Evolutionary conservation across 1,140 invertebrate species (phyloP).

Genomic region (Rhopalosiphum maidis): DNA sequence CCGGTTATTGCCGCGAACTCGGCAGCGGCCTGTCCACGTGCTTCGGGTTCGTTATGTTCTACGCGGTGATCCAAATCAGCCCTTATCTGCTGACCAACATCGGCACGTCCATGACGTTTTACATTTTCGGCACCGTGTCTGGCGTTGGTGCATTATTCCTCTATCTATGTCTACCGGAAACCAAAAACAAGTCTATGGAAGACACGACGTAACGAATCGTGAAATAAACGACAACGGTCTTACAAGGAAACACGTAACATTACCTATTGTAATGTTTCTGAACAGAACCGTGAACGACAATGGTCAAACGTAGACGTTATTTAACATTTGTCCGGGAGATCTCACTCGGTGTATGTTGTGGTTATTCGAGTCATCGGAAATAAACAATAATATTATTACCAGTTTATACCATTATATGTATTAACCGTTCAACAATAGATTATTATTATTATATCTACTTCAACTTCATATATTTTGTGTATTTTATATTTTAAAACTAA

Average conservation of each 20-base stretch:
- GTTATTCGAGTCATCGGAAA: not conserved
- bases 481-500: too few species aligned
- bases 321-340: not conserved
- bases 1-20: constrained; percentile 66
- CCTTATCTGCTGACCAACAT: constrained; percentile 69
- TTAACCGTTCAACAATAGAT: not conserved
- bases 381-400: not conserved
- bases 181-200: constrained; percentile 77
- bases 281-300: not conserved
- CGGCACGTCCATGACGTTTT: constrained; percentile 71
- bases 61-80: constrained; percentile 75
- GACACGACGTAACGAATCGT: constrained; percentile 63
- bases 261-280: not conserved
- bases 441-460: too few species aligned
- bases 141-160: constrained; percentile 71
- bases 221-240: not conserved
- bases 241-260: not conserved
- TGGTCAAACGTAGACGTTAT: not conserved
- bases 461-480: too few species aligned
- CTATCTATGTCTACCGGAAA: constrained; percentile 77
- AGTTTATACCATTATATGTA: not conserved
- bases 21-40: constrained; percentile 71
- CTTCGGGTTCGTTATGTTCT: constrained; percentile 72
- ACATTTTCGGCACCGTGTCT: constrained; percentile 72
- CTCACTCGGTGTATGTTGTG: not conserved